phyloP scores from a whole-genome alignment of 2,113 vertebrate species.

The Percina caprodes region DNA sequence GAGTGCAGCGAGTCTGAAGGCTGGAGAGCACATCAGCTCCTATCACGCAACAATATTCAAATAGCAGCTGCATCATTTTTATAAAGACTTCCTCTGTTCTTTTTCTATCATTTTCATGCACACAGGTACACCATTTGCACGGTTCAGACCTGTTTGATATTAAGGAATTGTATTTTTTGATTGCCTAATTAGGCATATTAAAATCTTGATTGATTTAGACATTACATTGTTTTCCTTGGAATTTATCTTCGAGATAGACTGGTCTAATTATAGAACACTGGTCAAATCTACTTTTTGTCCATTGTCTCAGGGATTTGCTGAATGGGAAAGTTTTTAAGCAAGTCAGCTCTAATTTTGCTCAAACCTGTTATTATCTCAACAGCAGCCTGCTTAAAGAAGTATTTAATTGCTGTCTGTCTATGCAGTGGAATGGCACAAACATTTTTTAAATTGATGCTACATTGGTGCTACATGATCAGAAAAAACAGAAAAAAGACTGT shows the following conservation, averaged over 20 bases:
- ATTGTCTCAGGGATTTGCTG: neutral
- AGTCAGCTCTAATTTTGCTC: neutral
- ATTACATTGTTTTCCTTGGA: neutral
- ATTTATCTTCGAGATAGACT: neutral
- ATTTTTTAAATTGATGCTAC: no score
- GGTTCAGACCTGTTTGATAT: neutral
- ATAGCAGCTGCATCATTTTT: slow-evolving; percentile 3
- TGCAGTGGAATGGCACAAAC: no score
- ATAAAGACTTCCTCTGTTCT: neutral
- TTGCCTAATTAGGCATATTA: neutral
- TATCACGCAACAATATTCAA: slow-evolving; percentile 21
- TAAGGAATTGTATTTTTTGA: neutral
- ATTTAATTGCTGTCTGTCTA: no score
- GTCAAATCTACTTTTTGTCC: neutral
- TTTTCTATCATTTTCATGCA: neutral
- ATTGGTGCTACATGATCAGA: no score
- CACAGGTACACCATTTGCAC: neutral
- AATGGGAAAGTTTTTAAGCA: slow-evolving; percentile 6
- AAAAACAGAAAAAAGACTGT: no score
- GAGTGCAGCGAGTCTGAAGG: slow-evolving; percentile 41
- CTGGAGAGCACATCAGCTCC: slow-evolving; percentile 2
- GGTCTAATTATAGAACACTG: neutral
- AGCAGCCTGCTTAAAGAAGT: neutral
- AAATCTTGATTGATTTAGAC: neutral
- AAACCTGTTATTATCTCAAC: neutral